A percentile compares a stretch with the other conserved stretches of the same genome.
These are phyloP conservation scores for Campopleginae sp. DNA, from an alignment of 2,888 invertebrate genomes.

Conservation along the genomic window DNA sequence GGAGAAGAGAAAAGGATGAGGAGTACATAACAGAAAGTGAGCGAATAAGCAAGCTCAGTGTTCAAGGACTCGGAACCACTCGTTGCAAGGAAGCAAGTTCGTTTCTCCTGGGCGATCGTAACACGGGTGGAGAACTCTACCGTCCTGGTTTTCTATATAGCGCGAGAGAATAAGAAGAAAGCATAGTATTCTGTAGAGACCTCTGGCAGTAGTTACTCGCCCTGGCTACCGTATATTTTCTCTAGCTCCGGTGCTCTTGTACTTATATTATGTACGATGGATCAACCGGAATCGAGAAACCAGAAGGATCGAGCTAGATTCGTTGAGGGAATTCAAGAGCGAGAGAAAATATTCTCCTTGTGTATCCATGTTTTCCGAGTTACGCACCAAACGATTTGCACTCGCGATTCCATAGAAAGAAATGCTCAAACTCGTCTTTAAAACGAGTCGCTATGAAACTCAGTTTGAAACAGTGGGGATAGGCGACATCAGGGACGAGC, in stretches of 20 bases:
- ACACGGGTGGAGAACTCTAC: conserved; percentile 60
- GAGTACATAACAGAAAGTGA: conserved; percentile 32
- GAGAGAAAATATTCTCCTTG: conserved; percentile 31
- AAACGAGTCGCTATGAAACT: conserved; percentile 36
- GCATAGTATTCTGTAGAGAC: conserved; percentile 44
- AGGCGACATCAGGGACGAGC: conserved; percentile 6
- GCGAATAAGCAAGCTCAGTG: conserved; percentile 33
- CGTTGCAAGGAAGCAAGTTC: conserved; percentile 49
- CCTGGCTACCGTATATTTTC: conserved; percentile 52
- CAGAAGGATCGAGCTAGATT: conserved; percentile 33
- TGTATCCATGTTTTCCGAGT: conserved; percentile 57
- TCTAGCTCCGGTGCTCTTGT: conserved; percentile 33
- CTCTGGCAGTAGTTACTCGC: conserved; percentile 31
- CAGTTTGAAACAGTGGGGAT: conserved; percentile 3
- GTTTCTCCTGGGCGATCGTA: conserved; percentile 54
- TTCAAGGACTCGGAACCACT: conserved; percentile 52
- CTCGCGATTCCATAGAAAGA: conserved; percentile 28
- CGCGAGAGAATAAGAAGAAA: not conserved
- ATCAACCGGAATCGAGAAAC: conserved; percentile 51
- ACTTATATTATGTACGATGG: conserved; percentile 53
- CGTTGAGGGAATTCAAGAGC: not conserved
- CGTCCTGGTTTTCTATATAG: conserved; percentile 45
- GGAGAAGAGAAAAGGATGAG: conserved; percentile 17
- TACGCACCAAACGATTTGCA: conserved; percentile 65
- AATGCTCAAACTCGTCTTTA: conserved; percentile 35